Base-by-base conservation (phyloP, 2,888 invertebrate genomes). In the Brachypterus glaber region DNA sequence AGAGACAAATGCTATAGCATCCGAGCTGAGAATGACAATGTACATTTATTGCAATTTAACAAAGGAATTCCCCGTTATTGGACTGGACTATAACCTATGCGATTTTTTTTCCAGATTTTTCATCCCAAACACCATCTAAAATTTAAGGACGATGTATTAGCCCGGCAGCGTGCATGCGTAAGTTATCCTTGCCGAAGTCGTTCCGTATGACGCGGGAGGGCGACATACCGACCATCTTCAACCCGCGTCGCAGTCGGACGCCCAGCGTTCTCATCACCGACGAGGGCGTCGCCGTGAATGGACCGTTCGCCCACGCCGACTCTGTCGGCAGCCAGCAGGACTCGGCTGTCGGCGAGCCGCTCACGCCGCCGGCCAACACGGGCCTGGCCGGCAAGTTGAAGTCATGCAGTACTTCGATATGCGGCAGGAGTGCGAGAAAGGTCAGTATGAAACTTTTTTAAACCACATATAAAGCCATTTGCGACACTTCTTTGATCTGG, bases 371-470 rank as follows among this genome's bases (percentile, higher is more conserved):
- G 38, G 45, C 67, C 66, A 35, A 68, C 25, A 52, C 51, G 35
- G 57, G 59, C 33, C 45, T 59, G 30, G 45, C 74, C 72, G 46
- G 70, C 69, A 45, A 69, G 60, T 35, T 62, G 35, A 64, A 63
- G 45, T 61, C 68, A 42, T 86, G 86, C 60, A 79, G 79, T 38
- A 74, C 79, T 48, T 80, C 83, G 21, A 80, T 87, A 60, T 88
- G 87, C 65, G 86, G 87, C 33, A 79, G 80, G 59, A 77, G 83
- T 56, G 87, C 87, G 45, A 79, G 80, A 64, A 88, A 88, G 76
- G 87, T 86, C 50, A 52, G 52, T 43, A 15, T 11, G 16, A 8
- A 5, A 21, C 9, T 21, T 21, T 9, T 21, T 21, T 21, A 7
- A 21, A 7, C 9, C 9, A 21, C 21, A 5, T 21, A 21, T 9